Evolutionary conservation across 2,888 invertebrate genomes (phyloP).

Genomic region (Andrena praecox): DNA sequence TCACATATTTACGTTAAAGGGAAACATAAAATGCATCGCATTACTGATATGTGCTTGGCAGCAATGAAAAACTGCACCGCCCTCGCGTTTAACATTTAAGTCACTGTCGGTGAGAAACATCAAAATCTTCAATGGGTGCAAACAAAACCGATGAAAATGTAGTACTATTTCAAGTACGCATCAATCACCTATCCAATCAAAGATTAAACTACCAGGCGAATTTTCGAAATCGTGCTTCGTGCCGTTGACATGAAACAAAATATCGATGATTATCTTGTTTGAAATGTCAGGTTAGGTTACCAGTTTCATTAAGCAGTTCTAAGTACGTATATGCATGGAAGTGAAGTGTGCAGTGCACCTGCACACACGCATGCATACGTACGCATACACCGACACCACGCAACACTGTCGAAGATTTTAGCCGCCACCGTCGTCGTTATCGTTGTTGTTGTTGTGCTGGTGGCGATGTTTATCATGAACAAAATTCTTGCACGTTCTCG

Average conservation of each 20-base stretch:
- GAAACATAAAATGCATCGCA: conserved; percentile 74
- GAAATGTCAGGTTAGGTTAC: conserved; percentile 46
- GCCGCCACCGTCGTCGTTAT: background rate
- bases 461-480: conserved; percentile 4
- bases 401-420: background rate
- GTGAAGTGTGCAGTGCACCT: background rate
- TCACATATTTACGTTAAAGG: conserved; percentile 80
- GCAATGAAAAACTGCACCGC: conserved; percentile 71
- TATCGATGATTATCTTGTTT: background rate
- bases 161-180: background rate
- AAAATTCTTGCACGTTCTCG: conserved; percentile 19
- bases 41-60: conserved; percentile 71
- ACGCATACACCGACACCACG: background rate
- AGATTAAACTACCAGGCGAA: conserved; percentile 2
- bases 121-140: conserved; percentile 3
- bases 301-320: conserved; percentile 7
- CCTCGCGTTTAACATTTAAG: conserved; percentile 67
- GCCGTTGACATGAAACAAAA: conserved; percentile 3
- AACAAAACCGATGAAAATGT: conserved; percentile 4
- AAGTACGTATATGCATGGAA: background rate
- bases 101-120: conserved; percentile 43
- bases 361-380: background rate
- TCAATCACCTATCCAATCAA: background rate
- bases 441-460: background rate
- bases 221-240: conserved; percentile 2